Evolutionary conservation across 2,797 vertebrate species (phyloP), one percentile per base, ranked within the genome.

Genomic region (Coregonus sp.): DNA sequence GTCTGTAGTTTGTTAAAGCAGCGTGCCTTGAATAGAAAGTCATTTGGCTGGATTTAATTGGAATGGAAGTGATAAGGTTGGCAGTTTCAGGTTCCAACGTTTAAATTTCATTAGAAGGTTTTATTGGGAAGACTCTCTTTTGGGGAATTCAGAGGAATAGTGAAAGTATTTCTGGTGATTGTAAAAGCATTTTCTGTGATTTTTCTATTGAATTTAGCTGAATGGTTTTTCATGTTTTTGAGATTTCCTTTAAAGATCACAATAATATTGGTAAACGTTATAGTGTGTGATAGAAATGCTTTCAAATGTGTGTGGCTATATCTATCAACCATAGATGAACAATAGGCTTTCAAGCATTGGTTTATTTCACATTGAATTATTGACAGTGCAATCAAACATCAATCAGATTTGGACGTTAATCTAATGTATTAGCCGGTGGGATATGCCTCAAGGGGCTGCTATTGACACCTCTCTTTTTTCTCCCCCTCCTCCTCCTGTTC

Each of bases 1-100:
- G 75, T 71, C 78, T 72, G 73, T 73, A 71, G 78, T 70, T 75
- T 83, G 80, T 87, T 82, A 83, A 83, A 89, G 76, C 79, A 70
- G 75, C 75, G 77, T 71, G 74, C 73, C 82, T 78, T 82, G 78
- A 90, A 90, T 85, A 73, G 75, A 80, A 90, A 89, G 82, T 85
- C 85, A 86, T 87, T 90, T 87, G 73, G 74, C 77, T 72, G 71
- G 83, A 88, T 87, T 89, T 89, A 90, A 90, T 88, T 89, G 80
- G 59, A 86, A 78, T 52, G 76, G 78, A 90, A 75, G 79, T 33
- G 31, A 33, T 12, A 11, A 11, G 2, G 69, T 73, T 7, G 35
- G 78, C 73, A 80, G 73, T 84, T 78, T 82, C 80, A 81, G 80
- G 82, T 83, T 78, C 75, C 20, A 11, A 66, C 80, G 80, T 76